phyloP scores from a whole-genome alignment of 2,113 vertebrate genomes.

The Neotoma lepida region DNA sequence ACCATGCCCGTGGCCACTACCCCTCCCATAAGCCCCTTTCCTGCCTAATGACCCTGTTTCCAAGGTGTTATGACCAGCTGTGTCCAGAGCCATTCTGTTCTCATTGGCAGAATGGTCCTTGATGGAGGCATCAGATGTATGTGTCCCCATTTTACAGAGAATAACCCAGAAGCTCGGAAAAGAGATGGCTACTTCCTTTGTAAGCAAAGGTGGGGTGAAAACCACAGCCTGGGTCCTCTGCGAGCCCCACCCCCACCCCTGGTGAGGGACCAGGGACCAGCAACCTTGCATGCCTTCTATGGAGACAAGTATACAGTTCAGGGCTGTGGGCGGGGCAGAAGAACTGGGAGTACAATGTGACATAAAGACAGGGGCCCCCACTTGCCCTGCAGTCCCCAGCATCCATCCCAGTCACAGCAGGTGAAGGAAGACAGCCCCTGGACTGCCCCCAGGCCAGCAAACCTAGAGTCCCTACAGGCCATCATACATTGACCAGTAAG shows the following conservation, averaged over 20 bases:
- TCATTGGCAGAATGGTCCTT: rapidly evolving
- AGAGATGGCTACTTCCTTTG: neutral
- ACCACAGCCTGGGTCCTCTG: neutral
- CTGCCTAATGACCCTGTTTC: neutral
- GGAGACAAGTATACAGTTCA: neutral
- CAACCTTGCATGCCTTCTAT: neutral
- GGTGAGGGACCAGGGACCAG: neutral
- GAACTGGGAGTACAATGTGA: neutral
- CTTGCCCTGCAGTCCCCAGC: neutral
- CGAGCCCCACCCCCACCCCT: neutral
- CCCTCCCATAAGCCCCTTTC: neutral
- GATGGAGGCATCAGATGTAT: neutral
- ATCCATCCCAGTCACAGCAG: rapidly evolving
- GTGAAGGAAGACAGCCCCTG: neutral
- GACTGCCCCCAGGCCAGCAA: neutral
- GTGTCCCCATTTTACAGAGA: neutral
- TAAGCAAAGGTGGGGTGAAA: neutral
- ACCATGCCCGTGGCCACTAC: neutral
- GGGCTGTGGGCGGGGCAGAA: rapidly evolving
- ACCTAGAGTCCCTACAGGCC: neutral
- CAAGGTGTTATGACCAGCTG: neutral
- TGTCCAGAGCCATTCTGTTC: neutral
- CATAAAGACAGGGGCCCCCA: neutral
- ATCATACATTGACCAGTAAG: neutral
- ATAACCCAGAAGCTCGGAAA: neutral